phyloP scores from a whole-genome alignment of 2,888 invertebrate species.

The Acanthoscelides obtectus region DNA sequence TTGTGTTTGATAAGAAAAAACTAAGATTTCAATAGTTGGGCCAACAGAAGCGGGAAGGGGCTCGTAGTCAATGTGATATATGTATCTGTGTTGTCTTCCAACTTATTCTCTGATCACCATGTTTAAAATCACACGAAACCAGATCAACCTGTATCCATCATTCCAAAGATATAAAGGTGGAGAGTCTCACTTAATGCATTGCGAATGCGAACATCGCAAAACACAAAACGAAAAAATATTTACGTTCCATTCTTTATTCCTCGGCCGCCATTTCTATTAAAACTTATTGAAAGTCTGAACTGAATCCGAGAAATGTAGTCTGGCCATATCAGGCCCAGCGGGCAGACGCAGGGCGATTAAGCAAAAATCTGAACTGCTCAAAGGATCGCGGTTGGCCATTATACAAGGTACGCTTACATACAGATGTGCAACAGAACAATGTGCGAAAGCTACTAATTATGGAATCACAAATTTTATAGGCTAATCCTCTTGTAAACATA shows the following conservation, averaged over 20 bases:
- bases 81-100: no score
- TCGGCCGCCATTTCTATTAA: constrained; percentile 8
- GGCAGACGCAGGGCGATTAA: constrained; percentile 6
- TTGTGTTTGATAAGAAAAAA: no score
- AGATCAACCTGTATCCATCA: no score
- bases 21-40: no score
- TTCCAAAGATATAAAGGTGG: no score
- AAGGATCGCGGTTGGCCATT: constrained; percentile 1
- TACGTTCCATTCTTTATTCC: constrained; percentile 3
- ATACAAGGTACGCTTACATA: neutral
- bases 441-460: neutral
- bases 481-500: no score
- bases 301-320: constrained; percentile 14
- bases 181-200: neutral
- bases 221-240: neutral
- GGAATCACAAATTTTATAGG: no score
- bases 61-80: no score
- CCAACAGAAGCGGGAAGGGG: no score
- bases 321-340: constrained; percentile 9
- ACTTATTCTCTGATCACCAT: no score
- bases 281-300: constrained; percentile 8
- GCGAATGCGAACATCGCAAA: neutral
- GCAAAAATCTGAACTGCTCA: constrained; percentile 8
- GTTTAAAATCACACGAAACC: no score
- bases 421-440: neutral